Base-by-base conservation (phyloP, 2,888 invertebrate species). In the Drosophila ochracea region DNA sequence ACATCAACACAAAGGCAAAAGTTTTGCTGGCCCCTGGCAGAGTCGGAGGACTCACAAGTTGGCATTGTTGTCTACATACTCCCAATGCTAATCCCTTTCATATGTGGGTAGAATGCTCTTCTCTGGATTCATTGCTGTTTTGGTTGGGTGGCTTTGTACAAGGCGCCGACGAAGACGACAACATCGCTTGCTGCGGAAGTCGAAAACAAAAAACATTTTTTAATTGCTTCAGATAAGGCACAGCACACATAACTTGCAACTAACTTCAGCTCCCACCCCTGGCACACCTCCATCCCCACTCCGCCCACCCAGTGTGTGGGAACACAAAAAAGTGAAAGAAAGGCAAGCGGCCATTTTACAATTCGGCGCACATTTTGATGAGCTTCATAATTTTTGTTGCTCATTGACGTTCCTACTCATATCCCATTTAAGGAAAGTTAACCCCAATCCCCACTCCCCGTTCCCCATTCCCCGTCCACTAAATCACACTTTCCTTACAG, bases 181-280 rank as follows among this genome's bases (percentile, higher is more conserved):
- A 47, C 47, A 47, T 25, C 47, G 47, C 72, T 70, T 72, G 73
- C 77, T 79, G 71, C 82, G 78, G 77, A 83, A 73, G 71, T 73
- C 63, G 73, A 74, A 80, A 80, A 77, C 68, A 78, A 84, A 78
- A 82, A 73, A 68, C 65, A 78, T 78, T 89, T 89, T 91, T 91
- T 91, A 91, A 91, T 91, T 91, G 91, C 91, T 84, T 84, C 82
- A 91, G 91, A 91, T 91, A 91, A 91, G 89, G 84, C 73, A 73
- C 78, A 88, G 85, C 76, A 84, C 77, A 76, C 83, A 86, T 82
- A 82, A 84, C 80, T 76, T 84, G 68, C 63, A 73, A 60, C 35
- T 55, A 55, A 43, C 52, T 54, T 60, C 50, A 53, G 41, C 66
- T 31, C 33, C 28, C 57, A 50, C 53, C 54, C 52, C 41, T 39